These are phyloP conservation scores for Drosophila nigrodunni DNA, from an alignment of 1,140 invertebrate genomes.

Conservation along the genomic window DNA sequence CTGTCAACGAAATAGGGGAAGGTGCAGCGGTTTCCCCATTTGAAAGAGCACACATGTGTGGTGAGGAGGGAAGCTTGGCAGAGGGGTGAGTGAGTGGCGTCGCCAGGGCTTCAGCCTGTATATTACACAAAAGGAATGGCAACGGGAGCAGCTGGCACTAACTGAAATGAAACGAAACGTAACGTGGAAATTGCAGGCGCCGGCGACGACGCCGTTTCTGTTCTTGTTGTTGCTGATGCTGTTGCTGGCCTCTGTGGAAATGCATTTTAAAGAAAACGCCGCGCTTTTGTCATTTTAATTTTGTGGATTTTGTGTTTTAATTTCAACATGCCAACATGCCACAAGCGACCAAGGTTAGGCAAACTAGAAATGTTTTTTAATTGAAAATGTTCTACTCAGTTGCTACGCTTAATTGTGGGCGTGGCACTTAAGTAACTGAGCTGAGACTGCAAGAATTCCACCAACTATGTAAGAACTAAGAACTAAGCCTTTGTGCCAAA, in stretches of 20 bases:
- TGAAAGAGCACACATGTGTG: conserved; percentile 37
- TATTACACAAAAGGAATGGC: conserved; percentile 58
- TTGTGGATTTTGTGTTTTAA: conserved; percentile 76
- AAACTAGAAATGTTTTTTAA: conserved; percentile 65
- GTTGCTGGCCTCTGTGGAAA: conserved; percentile 46
- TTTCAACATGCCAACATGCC: conserved; percentile 47
- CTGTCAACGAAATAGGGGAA: conserved; percentile 31
- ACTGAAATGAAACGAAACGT: conserved; percentile 79
- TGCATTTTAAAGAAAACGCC: conserved; percentile 80
- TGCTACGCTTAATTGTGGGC: conserved; percentile 37
- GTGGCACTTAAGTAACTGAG: conserved; percentile 49
- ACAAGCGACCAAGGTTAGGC: conserved; percentile 66
- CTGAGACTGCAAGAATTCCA: conserved; percentile 11
- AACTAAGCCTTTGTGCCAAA: not conserved
- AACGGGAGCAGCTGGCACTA: conserved; percentile 71
- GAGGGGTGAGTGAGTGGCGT: not conserved
- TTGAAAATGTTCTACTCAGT: conserved; percentile 74
- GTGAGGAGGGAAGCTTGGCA: too few relatives aligned
- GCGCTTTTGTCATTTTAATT: conserved; percentile 82
- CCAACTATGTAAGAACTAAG: not conserved
- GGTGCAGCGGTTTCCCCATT: conserved; percentile 32
- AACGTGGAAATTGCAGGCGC: conserved; percentile 68
- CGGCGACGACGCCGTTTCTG: conserved; percentile 23
- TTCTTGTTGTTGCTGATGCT: not conserved
- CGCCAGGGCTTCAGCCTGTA: conserved; percentile 19